Evolutionary conservation across 53 echinoderm and acorn worm genomes (phyloP).

Genomic region (Hippasteria phrygiana): DNA sequence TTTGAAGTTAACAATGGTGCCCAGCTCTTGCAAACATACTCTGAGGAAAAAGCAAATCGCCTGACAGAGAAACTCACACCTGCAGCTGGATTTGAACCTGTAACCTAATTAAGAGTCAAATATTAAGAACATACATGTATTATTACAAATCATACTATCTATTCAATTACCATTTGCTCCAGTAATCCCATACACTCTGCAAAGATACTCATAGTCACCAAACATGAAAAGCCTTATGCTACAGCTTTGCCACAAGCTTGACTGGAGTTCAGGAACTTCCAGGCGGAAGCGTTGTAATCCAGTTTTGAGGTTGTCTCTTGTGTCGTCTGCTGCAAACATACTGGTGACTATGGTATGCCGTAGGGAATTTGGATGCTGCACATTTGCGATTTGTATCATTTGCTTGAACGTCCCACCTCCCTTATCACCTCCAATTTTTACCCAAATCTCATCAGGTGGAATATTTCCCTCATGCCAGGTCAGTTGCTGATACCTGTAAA

Average conservation of each 20-base stretch:
- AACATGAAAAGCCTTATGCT: constrained; percentile 23
- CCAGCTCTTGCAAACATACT: too few species aligned
- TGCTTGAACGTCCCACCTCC: constrained; percentile 51
- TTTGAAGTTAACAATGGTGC: too few species aligned
- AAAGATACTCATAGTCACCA: constrained; percentile 60
- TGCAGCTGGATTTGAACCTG: too few species aligned
- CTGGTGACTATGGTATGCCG: constrained; percentile 1
- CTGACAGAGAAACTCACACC: too few species aligned
- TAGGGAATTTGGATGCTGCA: constrained; percentile 24
- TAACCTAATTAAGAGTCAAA: too few species aligned
- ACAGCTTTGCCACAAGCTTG: neutral
- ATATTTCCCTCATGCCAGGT: constrained; percentile 45
- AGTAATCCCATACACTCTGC: constrained; percentile 36
- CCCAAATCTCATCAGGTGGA: constrained; percentile 25
- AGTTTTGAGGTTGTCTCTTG: constrained; percentile 19
- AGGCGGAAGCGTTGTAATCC: neutral
- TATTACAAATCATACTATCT: too few species aligned
- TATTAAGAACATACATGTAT: too few species aligned
- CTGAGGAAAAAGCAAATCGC: too few species aligned
- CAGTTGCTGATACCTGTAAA: constrained; percentile 20
- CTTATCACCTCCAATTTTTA: constrained; percentile 47
- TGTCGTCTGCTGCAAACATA: constrained; percentile 25
- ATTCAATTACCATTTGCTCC: constrained; percentile 51
- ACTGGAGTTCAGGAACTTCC: constrained; percentile 41
- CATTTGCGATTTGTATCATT: constrained; percentile 50